Evolutionary conservation across 1,140 invertebrate species (phyloP).

Genomic region (Calephelis nemesis): DNA sequence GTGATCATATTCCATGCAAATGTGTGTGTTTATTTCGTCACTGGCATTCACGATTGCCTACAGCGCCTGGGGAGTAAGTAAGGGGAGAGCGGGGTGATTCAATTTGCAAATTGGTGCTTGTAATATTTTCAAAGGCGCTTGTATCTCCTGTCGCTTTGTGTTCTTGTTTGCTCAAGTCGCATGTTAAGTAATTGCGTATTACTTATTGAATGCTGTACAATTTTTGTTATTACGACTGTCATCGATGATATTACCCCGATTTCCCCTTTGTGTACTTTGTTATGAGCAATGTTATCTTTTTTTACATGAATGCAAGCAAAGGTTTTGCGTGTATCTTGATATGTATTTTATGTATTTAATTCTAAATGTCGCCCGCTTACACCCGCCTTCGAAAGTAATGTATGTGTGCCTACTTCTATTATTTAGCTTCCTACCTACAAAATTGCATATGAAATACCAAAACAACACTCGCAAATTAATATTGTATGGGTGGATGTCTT

Average conservation of each 20-base stretch:
- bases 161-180: conserved; percentile 21
- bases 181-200: conserved; percentile 35
- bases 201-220: conserved; percentile 22
- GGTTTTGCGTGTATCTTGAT: too few relatives aligned
- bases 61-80: conserved; percentile 16
- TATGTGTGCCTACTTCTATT: too few relatives aligned
- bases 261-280: not conserved
- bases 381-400: too few relatives aligned
- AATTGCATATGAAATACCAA: too few relatives aligned
- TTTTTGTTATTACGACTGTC: not conserved
- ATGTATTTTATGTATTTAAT: too few relatives aligned
- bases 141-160: conserved; percentile 24
- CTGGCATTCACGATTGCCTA: conserved; percentile 22
- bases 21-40: conserved; percentile 28
- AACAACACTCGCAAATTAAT: too few relatives aligned
- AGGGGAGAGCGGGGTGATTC: conserved; percentile 25
- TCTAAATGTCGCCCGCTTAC: too few relatives aligned
- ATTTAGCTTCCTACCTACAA: too few relatives aligned
- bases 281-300: not conserved
- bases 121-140: conserved; percentile 31
- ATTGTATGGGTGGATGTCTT: too few relatives aligned
- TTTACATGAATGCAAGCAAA: not conserved
- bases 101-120: conserved; percentile 34
- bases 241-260: not conserved
- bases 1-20: conserved; percentile 26